Evolutionary conservation across 2,888 invertebrate genomes (phyloP).

Genomic region (Drosophila pseudotalamancana): DNA sequence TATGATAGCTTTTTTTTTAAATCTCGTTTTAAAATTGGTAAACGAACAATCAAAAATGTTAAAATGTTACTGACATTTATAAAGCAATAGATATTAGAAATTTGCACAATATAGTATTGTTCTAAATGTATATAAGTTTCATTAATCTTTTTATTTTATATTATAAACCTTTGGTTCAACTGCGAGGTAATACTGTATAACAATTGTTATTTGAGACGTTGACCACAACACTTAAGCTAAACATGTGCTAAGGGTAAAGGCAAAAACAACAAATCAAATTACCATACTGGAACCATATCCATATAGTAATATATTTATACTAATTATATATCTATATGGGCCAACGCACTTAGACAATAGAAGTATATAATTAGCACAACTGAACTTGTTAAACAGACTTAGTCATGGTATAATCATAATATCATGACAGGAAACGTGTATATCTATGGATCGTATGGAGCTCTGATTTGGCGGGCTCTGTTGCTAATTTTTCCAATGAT

Average conservation of each 20-base stretch:
- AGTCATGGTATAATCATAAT: conserved; percentile 30
- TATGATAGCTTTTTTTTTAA: no score
- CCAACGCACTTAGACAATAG: not conserved
- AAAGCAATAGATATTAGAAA: no score
- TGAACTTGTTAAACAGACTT: conserved; percentile 21
- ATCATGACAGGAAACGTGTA: conserved; percentile 32
- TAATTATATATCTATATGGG: not conserved
- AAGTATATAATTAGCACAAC: not conserved
- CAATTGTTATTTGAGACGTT: conserved; percentile 27
- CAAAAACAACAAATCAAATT: conserved; percentile 8
- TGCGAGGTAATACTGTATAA: conserved; percentile 12
- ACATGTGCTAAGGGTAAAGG: conserved; percentile 24
- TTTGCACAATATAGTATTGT: no score
- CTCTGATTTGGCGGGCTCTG: not conserved
- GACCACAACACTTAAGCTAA: conserved; percentile 16
- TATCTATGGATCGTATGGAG: conserved; percentile 9
- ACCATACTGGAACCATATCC: not conserved
- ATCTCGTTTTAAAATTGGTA: no score
- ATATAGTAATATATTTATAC: not conserved
- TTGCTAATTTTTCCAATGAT: conserved; percentile 39
- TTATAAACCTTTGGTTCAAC: not conserved
- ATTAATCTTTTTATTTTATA: no score
- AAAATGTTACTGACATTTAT: no score
- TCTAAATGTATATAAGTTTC: no score
- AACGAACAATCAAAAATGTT: no score